Conservation (phyloP, 2,113 vertebrate species). For the Varanus komodoensis region DNA sequence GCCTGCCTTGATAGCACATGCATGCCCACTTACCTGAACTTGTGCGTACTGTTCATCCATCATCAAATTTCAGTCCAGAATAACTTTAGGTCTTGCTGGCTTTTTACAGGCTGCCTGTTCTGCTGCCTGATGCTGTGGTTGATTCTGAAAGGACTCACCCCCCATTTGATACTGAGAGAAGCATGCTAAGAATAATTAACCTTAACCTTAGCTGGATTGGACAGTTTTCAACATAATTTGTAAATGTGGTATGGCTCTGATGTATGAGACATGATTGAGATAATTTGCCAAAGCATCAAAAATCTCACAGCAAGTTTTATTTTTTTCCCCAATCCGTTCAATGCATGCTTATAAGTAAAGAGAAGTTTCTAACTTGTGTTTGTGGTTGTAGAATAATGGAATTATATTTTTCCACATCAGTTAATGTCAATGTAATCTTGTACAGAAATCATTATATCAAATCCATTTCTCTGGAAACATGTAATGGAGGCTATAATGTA, state of each 20-base stretch:
- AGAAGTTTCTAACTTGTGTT: not conserved
- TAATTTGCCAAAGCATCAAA: not conserved
- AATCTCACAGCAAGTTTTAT: not conserved
- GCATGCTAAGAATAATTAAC: not conserved
- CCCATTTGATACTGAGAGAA: accelerated
- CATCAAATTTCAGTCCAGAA: not conserved
- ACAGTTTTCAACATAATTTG: not conserved
- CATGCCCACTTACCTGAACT: slow-evolving; percentile 14
- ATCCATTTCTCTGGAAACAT: not conserved
- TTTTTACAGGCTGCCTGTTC: not conserved
- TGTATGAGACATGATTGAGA: not conserved
- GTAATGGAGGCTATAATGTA: not conserved
- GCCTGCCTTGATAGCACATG: not conserved
- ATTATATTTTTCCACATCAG: too few relatives aligned
- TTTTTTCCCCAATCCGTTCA: not conserved
- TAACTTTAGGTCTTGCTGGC: accelerated
- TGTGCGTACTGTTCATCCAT: not conserved
- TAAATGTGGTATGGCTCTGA: not conserved
- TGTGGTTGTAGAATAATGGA: not conserved
- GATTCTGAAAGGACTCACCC: slow-evolving; percentile 28
- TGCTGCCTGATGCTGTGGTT: slow-evolving; percentile 39
- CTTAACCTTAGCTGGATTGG: not conserved
- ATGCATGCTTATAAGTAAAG: not conserved
- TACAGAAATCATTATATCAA: not conserved
- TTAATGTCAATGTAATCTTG: not conserved